Conservation (phyloP, 2,797 vertebrate genomes). For the Vireo griseus region DNA sequence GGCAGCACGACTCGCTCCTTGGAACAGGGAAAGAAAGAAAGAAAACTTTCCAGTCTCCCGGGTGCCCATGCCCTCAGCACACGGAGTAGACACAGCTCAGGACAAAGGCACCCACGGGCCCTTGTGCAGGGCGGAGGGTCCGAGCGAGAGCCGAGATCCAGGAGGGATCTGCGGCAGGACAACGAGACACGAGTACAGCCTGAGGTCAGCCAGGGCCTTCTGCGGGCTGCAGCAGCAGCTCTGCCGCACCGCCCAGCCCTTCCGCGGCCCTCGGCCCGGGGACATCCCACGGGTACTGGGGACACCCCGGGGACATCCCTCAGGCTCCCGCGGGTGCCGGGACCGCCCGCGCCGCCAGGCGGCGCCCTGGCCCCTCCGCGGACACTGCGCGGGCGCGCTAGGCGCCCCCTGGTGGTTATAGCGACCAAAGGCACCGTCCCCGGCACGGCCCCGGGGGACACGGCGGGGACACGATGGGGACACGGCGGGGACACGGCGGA, state of each 20-base stretch:
- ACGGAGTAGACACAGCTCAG: accelerated
- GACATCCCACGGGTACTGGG: too few relatives aligned
- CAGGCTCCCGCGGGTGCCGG: neutral
- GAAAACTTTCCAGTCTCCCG: neutral
- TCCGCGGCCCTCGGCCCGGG: accelerated
- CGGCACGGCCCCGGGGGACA: neutral
- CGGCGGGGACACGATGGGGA: neutral
- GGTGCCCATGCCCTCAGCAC: accelerated
- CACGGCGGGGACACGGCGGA: neutral
- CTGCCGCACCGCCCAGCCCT: accelerated
- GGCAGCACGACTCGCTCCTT: neutral
- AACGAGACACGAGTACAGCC: accelerated
- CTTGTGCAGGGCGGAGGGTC: accelerated
- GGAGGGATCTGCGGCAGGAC: accelerated
- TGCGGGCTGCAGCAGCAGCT: neutral
- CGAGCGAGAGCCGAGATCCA: neutral
- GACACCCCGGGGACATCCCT: neutral
- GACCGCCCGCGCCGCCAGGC: neutral
- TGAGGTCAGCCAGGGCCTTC: accelerated
- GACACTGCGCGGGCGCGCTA: neutral
- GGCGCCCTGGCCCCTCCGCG: neutral
- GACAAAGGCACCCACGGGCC: neutral
- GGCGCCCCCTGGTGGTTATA: neutral
- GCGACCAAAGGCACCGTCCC: neutral
- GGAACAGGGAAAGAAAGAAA: neutral